Conservation (phyloP, 2,797 vertebrate genomes). For the Fistularia tabacaria region DNA sequence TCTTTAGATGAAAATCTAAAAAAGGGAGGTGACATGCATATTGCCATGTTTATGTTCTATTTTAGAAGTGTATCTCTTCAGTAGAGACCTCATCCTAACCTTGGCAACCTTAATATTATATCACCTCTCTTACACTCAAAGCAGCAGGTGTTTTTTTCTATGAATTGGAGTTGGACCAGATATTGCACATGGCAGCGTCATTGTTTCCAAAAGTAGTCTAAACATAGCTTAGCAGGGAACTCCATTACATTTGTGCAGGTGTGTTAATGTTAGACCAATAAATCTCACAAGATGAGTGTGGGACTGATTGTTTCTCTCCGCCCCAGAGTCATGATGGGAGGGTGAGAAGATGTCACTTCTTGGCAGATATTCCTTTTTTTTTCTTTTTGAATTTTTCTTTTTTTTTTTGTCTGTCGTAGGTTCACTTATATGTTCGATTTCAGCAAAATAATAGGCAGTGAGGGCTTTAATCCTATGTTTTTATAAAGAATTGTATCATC, state of each 20-base stretch:
- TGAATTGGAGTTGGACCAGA: slow-evolving; percentile 26
- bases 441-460: background rate
- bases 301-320: slow-evolving; percentile 34
- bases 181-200: slow-evolving; percentile 40
- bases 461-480: background rate
- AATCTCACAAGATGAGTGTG: slow-evolving; percentile 46
- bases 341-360: slow-evolving; percentile 9
- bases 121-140: slow-evolving; percentile 5
- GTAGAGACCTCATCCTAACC: no score
- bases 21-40: no score
- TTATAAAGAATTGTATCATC: background rate
- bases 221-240: slow-evolving; percentile 53
- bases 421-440: slow-evolving; percentile 8
- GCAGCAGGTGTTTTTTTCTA: slow-evolving; percentile 32
- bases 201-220: slow-evolving; percentile 60
- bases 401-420: slow-evolving; percentile 1
- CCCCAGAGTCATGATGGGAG: slow-evolving; percentile 10
- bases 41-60: no score
- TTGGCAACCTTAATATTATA: background rate
- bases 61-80: no score
- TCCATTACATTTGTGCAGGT: slow-evolving; percentile 61
- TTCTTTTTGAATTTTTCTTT: slow-evolving; percentile 3
- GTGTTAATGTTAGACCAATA: slow-evolving; percentile 65
- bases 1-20: no score
- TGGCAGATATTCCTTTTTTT: slow-evolving; percentile 7